phyloP scores from a whole-genome alignment of 1,140 invertebrate species.

The Schlechtendalia chinensis region DNA sequence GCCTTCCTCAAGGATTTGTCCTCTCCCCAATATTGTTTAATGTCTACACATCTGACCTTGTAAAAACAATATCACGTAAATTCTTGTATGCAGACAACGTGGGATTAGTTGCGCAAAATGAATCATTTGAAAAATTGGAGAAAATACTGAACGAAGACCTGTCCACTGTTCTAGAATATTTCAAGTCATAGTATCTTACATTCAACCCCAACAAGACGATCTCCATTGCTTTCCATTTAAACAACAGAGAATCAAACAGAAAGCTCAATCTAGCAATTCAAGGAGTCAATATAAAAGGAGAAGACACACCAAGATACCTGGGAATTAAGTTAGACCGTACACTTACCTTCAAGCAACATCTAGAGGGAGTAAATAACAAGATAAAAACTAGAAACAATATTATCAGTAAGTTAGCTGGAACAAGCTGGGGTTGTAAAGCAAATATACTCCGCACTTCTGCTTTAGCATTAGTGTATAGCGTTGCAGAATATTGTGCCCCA shows the following conservation, averaged over 20 bases:
- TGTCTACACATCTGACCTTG: neutral
- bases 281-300: neutral
- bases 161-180: neutral
- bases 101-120: constrained; percentile 2
- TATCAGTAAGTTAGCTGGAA: constrained; percentile 3
- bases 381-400: neutral
- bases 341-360: neutral
- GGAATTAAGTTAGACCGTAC: neutral
- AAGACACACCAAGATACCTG: neutral
- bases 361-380: neutral
- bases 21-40: neutral
- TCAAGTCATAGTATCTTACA: neutral
- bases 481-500: constrained; percentile 45
- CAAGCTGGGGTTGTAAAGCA: constrained; percentile 12
- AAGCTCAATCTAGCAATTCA: neutral
- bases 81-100: constrained; percentile 20
- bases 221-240: neutral
- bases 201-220: neutral
- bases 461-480: constrained; percentile 45
- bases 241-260: neutral
- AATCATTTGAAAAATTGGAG: constrained; percentile 3
- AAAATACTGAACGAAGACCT: constrained; percentile 11
- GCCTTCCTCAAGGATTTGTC: neutral
- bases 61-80: constrained; percentile 10
- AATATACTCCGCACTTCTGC: constrained; percentile 32